Base-by-base conservation (phyloP, 2,888 invertebrate genomes). In the Rotaria macrura region DNA sequence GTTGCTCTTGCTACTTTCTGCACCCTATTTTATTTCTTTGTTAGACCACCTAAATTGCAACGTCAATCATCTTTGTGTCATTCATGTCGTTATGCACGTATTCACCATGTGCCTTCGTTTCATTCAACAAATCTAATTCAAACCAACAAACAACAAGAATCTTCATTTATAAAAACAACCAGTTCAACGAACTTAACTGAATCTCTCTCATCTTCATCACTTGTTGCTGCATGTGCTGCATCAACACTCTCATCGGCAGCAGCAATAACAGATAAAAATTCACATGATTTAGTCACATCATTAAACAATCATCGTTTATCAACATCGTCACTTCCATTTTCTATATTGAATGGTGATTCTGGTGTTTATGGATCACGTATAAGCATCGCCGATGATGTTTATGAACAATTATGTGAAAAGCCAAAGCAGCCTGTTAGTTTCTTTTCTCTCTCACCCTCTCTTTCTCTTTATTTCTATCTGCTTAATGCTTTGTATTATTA, bases 281-380 rank as follows among this genome's bases (percentile, higher is more conserved):
- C 65, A 6, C 25, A 12, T 25, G 43, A 79, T 25, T 79, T 43
- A 20, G 2, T 40, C 3, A 23, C 79, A 74, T 17, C 74, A 40
- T 43, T 43, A 34, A 20, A 12, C 34, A 65, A 65, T 25, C 79
- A 43, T 43, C 79, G 79, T 43, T n/a, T 79, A 43, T 79, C 79
- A 79, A 79, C 79, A 79, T 79, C 79, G 25, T 79, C 79, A 14
- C n/a, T 79, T n/a, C 79, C 79, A 79, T 79, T 43, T 79, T 43
- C 79, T 43, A 79, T 79, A 43, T n/a, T 43, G 43, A 79, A 79
- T 43, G 65, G 65, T 65, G 79, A 79, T 79, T 25, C 43, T 1
- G 79, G 79, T 43, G 79, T 79, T 4, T 79, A 79, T 43, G 79
- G 79, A 1, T 79, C 79, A n/a, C 43, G 14, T n/a, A 43, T 79